Conservation (phyloP, 2,888 invertebrate species). For the Erebia palarica region DNA sequence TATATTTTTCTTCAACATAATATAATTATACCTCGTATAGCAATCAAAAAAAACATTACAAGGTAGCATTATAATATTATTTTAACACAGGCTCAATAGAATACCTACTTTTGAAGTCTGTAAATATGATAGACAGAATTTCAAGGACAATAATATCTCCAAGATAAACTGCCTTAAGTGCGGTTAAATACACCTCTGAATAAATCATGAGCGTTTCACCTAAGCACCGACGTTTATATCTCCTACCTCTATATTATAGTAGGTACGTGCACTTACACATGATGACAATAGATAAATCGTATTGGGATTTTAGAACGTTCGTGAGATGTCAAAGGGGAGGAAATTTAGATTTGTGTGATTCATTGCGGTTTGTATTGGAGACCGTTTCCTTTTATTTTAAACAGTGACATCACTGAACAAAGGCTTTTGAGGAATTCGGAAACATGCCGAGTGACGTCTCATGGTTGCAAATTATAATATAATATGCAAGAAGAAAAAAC, state of each 20-base stretch:
- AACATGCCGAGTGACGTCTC: neutral
- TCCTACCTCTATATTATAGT: conserved; percentile 13
- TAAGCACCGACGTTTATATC: conserved; percentile 46
- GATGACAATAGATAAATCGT: conserved; percentile 66
- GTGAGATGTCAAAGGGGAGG: conserved; percentile 63
- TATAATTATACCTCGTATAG: too few relatives aligned
- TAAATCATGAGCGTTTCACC: conserved; percentile 74
- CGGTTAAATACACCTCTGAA: conserved; percentile 60
- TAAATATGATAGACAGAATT: conserved; percentile 6
- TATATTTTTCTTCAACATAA: too few relatives aligned
- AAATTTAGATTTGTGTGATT: conserved; percentile 57
- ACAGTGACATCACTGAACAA: conserved; percentile 30
- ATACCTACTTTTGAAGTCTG: too few relatives aligned
- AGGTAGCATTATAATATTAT: too few relatives aligned
- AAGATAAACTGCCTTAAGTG: conserved; percentile 54
- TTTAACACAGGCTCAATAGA: too few relatives aligned
- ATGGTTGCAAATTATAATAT: too few relatives aligned
- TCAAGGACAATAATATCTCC: conserved; percentile 36
- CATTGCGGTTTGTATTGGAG: conserved; percentile 46
- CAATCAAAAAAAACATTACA: too few relatives aligned
- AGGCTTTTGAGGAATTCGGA: conserved; percentile 24
- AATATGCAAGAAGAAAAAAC: too few relatives aligned
- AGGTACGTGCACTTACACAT: conserved; percentile 20
- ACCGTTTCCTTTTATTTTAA: conserved; percentile 28
- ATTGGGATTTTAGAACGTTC: conserved; percentile 53